Evolutionary conservation across 2,888 invertebrate genomes (phyloP).

Genomic region (Netelia virgata): DNA sequence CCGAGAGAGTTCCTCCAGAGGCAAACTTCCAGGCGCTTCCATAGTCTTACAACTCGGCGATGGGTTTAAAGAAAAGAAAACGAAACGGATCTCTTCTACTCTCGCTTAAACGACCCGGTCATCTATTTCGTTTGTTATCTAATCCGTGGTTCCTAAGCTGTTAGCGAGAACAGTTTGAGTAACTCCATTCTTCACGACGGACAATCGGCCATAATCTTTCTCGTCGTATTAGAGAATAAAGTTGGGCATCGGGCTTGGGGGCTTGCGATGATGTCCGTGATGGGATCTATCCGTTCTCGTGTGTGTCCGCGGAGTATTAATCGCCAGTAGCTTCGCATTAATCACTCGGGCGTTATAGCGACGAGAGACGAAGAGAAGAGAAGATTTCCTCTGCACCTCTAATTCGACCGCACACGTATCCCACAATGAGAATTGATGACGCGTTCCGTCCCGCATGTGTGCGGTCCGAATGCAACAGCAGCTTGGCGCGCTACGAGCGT

Average conservation of each 20-base stretch:
- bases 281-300: slow-evolving; percentile 22
- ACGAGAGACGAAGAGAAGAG: slow-evolving; percentile 61
- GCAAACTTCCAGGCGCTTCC: slow-evolving; percentile 1
- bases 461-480: slow-evolving; percentile 67
- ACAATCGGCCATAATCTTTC: slow-evolving; percentile 40
- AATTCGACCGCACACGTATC: slow-evolving; percentile 78
- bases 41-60: not conserved
- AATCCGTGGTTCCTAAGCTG: slow-evolving; percentile 44
- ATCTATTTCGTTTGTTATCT: slow-evolving; percentile 39
- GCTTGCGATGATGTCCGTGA: slow-evolving; percentile 26
- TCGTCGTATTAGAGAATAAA: slow-evolving; percentile 6
- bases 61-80: not conserved
- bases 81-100: slow-evolving; percentile 15
- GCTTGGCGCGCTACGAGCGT: slow-evolving; percentile 41
- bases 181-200: slow-evolving; percentile 20
- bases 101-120: slow-evolving; percentile 25
- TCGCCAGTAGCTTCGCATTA: slow-evolving; percentile 75
- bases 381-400: slow-evolving; percentile 76
- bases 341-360: slow-evolving; percentile 73
- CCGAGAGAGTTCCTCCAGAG: slow-evolving; percentile 16
- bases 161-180: slow-evolving; percentile 18
- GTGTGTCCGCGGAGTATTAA: slow-evolving; percentile 54
- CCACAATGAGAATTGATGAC: slow-evolving; percentile 83
- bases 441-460: slow-evolving; percentile 77
- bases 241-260: slow-evolving; percentile 3